These are phyloP conservation scores for Origma solitaria DNA, from an alignment of 2,113 vertebrate genomes.

Conservation along the genomic window DNA sequence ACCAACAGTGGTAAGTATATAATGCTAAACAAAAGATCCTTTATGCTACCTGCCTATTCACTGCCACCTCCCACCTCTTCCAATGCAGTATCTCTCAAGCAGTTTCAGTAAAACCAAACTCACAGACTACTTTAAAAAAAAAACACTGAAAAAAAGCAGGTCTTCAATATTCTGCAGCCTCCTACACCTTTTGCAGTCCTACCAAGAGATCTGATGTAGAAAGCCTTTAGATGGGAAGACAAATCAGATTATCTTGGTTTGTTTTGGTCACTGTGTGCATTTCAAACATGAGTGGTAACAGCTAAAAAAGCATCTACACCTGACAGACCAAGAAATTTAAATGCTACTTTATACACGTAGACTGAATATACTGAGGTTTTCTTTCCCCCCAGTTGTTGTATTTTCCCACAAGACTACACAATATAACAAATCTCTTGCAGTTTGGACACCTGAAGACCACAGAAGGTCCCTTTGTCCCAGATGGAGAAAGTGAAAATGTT, in stretches of 20 bases:
- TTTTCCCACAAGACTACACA: background rate
- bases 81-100: background rate
- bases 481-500: background rate
- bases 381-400: background rate
- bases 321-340: background rate
- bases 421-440: background rate
- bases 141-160: background rate
- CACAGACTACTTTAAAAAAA: background rate
- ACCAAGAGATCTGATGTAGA: background rate
- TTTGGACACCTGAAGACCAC: conserved; percentile 32
- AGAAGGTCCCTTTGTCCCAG: background rate
- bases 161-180: background rate
- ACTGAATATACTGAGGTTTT: background rate
- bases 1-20: conserved; percentile 52
- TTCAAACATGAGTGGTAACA: background rate
- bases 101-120: background rate
- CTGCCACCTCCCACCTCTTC: background rate
- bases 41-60: background rate
- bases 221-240: background rate
- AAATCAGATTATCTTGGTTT: background rate
- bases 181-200: background rate
- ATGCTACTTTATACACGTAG: background rate
- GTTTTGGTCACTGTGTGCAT: background rate
- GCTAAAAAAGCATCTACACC: background rate
- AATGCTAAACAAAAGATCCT: background rate